Evolutionary conservation across 1,140 invertebrate genomes (phyloP).

Genomic region (Macrocentrus cingulum): DNA sequence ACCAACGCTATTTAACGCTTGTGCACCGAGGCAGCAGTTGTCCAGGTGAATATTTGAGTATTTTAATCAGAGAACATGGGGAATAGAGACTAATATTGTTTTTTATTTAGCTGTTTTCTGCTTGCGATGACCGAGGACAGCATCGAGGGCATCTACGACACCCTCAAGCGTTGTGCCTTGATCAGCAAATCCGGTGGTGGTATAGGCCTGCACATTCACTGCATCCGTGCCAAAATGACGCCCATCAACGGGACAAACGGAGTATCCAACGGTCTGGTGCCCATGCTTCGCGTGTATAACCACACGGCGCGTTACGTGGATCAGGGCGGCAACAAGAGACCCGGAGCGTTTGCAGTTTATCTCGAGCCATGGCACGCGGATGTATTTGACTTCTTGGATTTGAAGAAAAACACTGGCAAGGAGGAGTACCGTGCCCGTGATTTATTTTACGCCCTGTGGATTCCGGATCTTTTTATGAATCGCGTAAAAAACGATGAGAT

Average conservation of each 20-base stretch:
- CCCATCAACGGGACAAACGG: conserved; percentile 95
- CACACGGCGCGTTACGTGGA: conserved; percentile 96
- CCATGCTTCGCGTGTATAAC: conserved; percentile 95
- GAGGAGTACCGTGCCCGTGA: conserved; percentile 92
- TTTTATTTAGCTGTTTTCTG: conserved; percentile 78
- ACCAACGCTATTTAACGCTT: conserved; percentile 95
- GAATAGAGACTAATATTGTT: no score
- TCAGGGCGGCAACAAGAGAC: conserved; percentile 96
- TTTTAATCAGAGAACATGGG: neutral
- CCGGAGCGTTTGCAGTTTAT: conserved; percentile 98
- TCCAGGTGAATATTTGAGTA: conserved; percentile 62
- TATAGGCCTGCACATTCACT: conserved; percentile 96
- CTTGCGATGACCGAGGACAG: conserved; percentile 94
- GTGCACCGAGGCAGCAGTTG: conserved; percentile 87
- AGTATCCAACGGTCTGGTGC: conserved; percentile 92
- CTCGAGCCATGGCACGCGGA: conserved; percentile 99
- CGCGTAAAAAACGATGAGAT: conserved; percentile 83
- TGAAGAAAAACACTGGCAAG: conserved; percentile 84
- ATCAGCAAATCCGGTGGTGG: conserved; percentile 98
- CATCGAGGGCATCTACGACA: conserved; percentile 97
- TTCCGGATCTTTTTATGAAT: conserved; percentile 98
- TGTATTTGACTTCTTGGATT: conserved; percentile 91
- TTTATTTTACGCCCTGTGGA: conserved; percentile 98
- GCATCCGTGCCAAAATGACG: conserved; percentile 88
- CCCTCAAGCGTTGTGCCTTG: conserved; percentile 89